Conservation (phyloP, 2,797 vertebrate species). For the Astyanax mexicanus region DNA sequence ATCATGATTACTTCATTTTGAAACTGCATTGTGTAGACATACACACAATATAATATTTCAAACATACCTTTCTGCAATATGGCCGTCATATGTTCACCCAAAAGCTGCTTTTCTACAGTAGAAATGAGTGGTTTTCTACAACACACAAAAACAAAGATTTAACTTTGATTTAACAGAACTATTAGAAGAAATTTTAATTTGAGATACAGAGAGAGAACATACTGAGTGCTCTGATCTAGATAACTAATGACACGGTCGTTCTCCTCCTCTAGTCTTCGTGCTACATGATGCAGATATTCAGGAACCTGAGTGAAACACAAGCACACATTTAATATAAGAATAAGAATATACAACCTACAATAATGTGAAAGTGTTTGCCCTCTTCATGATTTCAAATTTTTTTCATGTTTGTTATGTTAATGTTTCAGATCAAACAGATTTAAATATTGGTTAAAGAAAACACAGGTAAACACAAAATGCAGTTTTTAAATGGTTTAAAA, state of each 20-base stretch:
- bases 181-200: not conserved
- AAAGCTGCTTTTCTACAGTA: constrained; percentile 95
- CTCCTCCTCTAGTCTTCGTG: constrained; percentile 96
- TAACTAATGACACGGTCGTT: constrained; percentile 98
- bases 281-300: constrained; percentile 98
- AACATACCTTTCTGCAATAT: constrained; percentile 95
- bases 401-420: too few relatives aligned
- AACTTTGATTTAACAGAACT: not conserved
- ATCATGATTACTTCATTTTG: too few relatives aligned
- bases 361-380: too few relatives aligned
- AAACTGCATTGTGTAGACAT: too few relatives aligned
- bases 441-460: too few relatives aligned
- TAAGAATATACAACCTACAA: too few relatives aligned
- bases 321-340: not conserved
- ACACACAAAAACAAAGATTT: constrained; percentile 41
- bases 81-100: constrained; percentile 96
- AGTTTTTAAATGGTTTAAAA: too few relatives aligned
- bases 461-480: not conserved
- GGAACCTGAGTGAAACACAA: constrained; percentile 84
- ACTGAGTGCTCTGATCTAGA: constrained; percentile 99
- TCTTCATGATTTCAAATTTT: too few relatives aligned
- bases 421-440: too few relatives aligned
- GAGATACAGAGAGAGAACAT: constrained; percentile 69
- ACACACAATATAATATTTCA: not conserved
- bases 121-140: constrained; percentile 96